Percentiles rank a stretch among this genome's conserved stretches.
Evolutionary conservation across 2,888 invertebrate genomes (phyloP).

Genomic region (Thalpophila matura): DNA sequence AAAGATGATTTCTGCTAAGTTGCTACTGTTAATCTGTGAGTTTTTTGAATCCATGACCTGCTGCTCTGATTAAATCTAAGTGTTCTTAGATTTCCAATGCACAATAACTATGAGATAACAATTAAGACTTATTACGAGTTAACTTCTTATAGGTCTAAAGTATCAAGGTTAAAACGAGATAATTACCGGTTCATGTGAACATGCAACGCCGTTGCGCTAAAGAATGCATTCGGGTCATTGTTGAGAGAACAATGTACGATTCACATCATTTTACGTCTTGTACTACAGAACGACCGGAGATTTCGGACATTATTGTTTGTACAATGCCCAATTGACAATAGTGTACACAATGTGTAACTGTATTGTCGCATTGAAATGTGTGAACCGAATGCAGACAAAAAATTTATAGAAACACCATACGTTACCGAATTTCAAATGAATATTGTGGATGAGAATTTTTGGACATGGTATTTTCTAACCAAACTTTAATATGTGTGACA

Average conservation of each 20-base stretch:
- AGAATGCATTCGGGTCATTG: conserved; percentile 72
- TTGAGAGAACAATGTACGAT: conserved; percentile 66
- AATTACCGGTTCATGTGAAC: conserved; percentile 62
- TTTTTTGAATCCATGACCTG: conserved; percentile 14
- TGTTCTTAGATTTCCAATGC: conserved; percentile 22
- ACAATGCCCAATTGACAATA: conserved; percentile 61
- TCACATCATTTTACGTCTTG: conserved; percentile 63
- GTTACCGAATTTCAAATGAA: conserved; percentile 8
- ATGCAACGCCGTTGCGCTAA: conserved; percentile 65
- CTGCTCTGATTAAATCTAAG: conserved; percentile 3
- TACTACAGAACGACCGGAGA: conserved; percentile 55
- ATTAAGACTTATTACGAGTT: conserved; percentile 51
- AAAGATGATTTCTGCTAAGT: conserved; percentile 7
- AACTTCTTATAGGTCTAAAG: conserved; percentile 47
- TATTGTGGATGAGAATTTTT: conserved; percentile 5
- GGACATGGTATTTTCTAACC: conserved; percentile 13
- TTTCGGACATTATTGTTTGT: conserved; percentile 60
- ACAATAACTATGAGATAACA: conserved; percentile 34
- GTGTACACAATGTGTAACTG: conserved; percentile 56
- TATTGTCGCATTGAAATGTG: conserved; percentile 58
- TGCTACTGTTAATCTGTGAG: neutral
- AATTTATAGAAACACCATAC: conserved; percentile 15
- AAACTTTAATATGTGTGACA: conserved; percentile 19
- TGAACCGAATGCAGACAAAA: conserved; percentile 55
- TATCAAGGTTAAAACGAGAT: conserved; percentile 62